A percentile compares a stretch with the other conserved stretches of the same genome.
phyloP scores from a whole-genome alignment of 2,888 invertebrate genomes.

The Muscina levida region DNA sequence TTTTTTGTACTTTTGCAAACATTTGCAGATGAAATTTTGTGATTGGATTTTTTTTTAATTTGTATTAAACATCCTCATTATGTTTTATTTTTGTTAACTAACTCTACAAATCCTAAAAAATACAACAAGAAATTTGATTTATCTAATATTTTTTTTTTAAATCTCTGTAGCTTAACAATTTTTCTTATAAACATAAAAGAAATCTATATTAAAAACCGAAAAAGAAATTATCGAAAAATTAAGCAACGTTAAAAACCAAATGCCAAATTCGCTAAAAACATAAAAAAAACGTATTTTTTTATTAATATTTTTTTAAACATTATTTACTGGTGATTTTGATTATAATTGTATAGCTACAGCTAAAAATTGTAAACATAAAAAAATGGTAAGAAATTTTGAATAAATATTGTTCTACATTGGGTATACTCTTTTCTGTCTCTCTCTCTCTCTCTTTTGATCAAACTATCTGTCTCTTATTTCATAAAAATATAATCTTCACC shows the following conservation, averaged over 20 bases:
- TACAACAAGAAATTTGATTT: slow-evolving; percentile 30
- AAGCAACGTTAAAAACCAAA: slow-evolving; percentile 52
- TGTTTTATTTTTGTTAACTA: slow-evolving; percentile 30
- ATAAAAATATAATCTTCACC: slow-evolving; percentile 64
- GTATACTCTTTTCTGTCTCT: neutral
- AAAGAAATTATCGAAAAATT: slow-evolving; percentile 35
- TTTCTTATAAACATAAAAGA: slow-evolving; percentile 66
- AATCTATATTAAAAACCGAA: slow-evolving; percentile 66
- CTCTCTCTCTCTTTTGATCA: slow-evolving; percentile 16
- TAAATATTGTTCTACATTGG: slow-evolving; percentile 11
- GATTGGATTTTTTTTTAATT: slow-evolving; percentile 57
- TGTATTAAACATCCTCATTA: slow-evolving; percentile 40
- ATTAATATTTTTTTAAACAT: slow-evolving; percentile 49
- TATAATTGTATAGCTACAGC: slow-evolving; percentile 76
- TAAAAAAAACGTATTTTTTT: slow-evolving; percentile 62
- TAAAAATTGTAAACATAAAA: slow-evolving; percentile 41
- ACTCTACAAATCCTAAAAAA: slow-evolving; percentile 57
- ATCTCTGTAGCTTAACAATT: slow-evolving; percentile 80
- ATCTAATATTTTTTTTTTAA: neutral
- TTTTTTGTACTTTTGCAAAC: neutral
- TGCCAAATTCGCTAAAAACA: slow-evolving; percentile 68
- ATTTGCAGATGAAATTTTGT: slow-evolving; percentile 67
- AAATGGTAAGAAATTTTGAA: slow-evolving; percentile 56
- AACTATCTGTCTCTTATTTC: slow-evolving; percentile 6
- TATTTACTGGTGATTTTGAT: slow-evolving; percentile 58